These are phyloP conservation scores for Drosophila nigromelanica DNA, from an alignment of 1,140 invertebrate species.

Conservation along the genomic window DNA sequence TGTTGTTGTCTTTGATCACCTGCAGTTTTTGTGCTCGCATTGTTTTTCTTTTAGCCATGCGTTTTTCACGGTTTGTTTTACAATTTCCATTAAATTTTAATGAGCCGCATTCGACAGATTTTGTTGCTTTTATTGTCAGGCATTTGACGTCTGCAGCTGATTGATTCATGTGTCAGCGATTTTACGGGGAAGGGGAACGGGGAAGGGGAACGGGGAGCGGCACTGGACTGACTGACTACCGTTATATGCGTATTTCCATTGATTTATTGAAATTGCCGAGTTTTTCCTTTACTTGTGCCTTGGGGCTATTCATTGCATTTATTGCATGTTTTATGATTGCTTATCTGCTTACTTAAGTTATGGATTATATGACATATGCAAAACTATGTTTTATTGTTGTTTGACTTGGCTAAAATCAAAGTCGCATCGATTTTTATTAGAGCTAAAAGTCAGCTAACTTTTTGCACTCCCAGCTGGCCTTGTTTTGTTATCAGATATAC, in stretches of 20 bases:
- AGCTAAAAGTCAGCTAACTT: too few species aligned
- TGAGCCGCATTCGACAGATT: constrained; percentile 44
- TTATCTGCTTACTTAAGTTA: constrained; percentile 1
- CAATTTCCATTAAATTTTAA: constrained; percentile 64
- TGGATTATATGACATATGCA: too few species aligned
- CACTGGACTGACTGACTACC: constrained; percentile 1
- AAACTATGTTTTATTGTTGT: not conserved
- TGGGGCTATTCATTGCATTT: constrained; percentile 55
- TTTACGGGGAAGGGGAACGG: too few species aligned
- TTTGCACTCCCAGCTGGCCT: too few species aligned
- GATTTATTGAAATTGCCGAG: constrained; percentile 56
- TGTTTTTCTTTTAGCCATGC: constrained; percentile 2
- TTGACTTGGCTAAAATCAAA: too few species aligned
- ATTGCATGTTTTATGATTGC: constrained; percentile 46
- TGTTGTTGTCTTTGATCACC: constrained; percentile 13
- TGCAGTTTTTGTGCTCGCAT: constrained; percentile 28
- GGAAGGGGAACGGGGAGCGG: not conserved
- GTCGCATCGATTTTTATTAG: too few species aligned
- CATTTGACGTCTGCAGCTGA: constrained; percentile 63
- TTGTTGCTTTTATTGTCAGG: constrained; percentile 37
- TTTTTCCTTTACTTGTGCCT: constrained; percentile 51
- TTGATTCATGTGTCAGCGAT: constrained; percentile 63
- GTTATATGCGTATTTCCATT: constrained; percentile 4
- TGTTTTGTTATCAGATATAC: too few species aligned
- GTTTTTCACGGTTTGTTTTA: constrained; percentile 9